Evolutionary conservation across 2,888 invertebrate species (phyloP), one percentile per base, ranked within the genome.

Genomic region (Drosophila yooni): DNA sequence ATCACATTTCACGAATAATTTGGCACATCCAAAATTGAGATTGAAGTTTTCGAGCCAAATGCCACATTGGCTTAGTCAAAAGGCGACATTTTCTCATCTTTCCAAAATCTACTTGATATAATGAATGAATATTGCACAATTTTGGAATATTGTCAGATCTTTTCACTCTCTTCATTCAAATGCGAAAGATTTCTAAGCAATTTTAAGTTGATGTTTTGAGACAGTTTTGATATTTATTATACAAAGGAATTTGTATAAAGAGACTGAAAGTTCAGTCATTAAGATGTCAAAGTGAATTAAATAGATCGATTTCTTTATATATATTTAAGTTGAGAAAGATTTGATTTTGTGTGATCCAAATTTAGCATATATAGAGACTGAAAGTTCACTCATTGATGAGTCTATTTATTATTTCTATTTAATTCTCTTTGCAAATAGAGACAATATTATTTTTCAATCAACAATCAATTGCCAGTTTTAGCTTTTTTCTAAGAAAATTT

Each of bases 1-100:
- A 40, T 62, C 51, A 27, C 63, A 65, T 63, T 46, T 3, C 46
- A 46, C 46, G 46, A 25, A 46, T 51, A 67, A 66, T 66, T 38
- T 46, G 66, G n/a, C 54, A 21, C 25, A 60, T 50, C 29, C 50
- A 34, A 70, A 60, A 51, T 36, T 18, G n/a, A 52, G 34, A 52
- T 66, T 52, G 43, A 43, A 64, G 50, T 33, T 50, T 48, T 10
- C 1, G 18, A 15, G 46, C 46, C 15, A 40, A 40, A 10, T 40
- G 8, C n/a, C 18, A 38, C 8, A 8, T 38, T 38, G 38, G 18
- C 38, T 38, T 8, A 18, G 38, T 18, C 18, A 7, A 43, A 3
- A 21, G 21, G 1, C 1, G 5, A 21, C 21, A 25, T 25, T 46
- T 25, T 7, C 7, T 15, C 7, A 46, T 46, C 13, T 46, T 25